Base-by-base conservation (phyloP, 2,113 vertebrate species). In the Brachypteracias leptosomus region DNA sequence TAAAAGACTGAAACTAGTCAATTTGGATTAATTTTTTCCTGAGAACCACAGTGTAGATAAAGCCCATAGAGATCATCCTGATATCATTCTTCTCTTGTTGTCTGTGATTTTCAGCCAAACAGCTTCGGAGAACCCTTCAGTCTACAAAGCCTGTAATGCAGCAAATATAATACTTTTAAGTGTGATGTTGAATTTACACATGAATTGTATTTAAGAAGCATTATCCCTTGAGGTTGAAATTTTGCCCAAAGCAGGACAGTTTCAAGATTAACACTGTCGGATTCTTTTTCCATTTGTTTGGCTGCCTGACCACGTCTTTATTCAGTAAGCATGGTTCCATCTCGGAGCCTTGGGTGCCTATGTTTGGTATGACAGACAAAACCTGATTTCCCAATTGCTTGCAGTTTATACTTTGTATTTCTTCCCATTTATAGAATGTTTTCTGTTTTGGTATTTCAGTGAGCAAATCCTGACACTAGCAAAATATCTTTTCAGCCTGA, bases 91-190 rank as follows among this genome's bases (percentile, higher is more conserved):
- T 74, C 51, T 86, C 47, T 72, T 40, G 21, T 42, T 55, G 58
- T 42, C 75, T 65, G 66, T 79, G 62, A 72, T 88, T 95, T 95
- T 82, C 89, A 93, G 78, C 31, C 76, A 88, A 67, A 89, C 61
- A 33, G 62, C 46, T 82, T 71, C 70, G 52, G 40, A 88, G 40
- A 80, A 86, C 21, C n/a, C 67, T 90, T 81, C 33, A 44, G 40
- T 90, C 11, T 0, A 0, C 47, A 85, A 93, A 90, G 65, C 20
- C 65, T 36, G 22, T 62, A 80, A 51, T 29, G 28, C 58, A 85
- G 65, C n/a, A 96, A 92, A 85, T 61, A 42, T 1, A 90, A 72
- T 65, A 77, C 25, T 78, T 89, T 11, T 40, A 91, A 38, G 19
- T 67, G 42, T 7, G 4, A 81, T 35, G 46, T 25, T 87, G 84